Conservation (phyloP, 2,888 invertebrate species). For the Adelognathus sp. region DNA sequence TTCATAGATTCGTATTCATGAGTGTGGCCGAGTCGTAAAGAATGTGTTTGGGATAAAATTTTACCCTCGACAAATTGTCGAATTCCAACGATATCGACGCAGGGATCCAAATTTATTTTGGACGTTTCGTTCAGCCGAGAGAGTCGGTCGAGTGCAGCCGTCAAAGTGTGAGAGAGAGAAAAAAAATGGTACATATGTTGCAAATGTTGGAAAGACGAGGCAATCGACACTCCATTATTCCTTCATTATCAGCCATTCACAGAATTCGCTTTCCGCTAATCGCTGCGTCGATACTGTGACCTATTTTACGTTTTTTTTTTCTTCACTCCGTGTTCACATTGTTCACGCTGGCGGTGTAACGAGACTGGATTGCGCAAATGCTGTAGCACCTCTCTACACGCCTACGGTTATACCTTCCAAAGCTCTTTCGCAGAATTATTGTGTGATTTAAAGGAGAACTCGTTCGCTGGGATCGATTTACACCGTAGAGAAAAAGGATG, state of each 20-base stretch:
- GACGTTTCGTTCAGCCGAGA: background rate
- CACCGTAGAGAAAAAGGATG: too few relatives aligned
- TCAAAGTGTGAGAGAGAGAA: background rate
- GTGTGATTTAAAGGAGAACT: background rate
- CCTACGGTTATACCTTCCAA: background rate
- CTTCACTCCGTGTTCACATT: background rate
- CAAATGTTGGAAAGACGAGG: background rate
- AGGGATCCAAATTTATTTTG: background rate
- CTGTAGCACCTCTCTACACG: slow-evolving; percentile 39
- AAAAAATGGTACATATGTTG: too few relatives aligned
- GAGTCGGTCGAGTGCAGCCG: background rate
- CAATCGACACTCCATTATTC: slow-evolving; percentile 1
- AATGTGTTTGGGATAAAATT: background rate
- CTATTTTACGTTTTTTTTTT: background rate
- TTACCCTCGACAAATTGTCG: slow-evolving; percentile 41
- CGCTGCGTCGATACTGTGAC: slow-evolving; percentile 24
- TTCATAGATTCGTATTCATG: slow-evolving; percentile 45
- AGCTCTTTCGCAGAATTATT: slow-evolving; percentile 10
- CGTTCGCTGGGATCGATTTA: background rate
- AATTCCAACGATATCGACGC: background rate
- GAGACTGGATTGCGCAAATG: slow-evolving; percentile 32
- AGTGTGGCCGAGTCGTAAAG: slow-evolving; percentile 1
- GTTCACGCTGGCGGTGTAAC: background rate
- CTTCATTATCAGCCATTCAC: slow-evolving; percentile 4
- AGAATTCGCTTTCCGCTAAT: slow-evolving; percentile 17